Evolutionary conservation across 2,797 vertebrate species (phyloP).

Genomic region (Esox lucius): DNA sequence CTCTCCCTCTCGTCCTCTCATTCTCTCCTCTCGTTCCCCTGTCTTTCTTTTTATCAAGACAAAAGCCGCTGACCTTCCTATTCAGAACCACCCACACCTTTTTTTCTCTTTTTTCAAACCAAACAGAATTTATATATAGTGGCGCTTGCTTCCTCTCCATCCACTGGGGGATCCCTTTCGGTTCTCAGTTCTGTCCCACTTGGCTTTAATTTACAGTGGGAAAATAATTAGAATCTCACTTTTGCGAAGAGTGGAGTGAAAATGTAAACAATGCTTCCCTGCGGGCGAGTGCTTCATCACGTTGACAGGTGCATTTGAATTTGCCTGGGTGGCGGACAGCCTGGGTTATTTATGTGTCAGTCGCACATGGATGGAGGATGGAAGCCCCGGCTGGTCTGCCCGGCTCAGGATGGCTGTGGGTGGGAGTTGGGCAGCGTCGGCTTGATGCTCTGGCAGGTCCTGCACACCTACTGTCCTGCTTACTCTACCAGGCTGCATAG

Average conservation of each 20-base stretch:
- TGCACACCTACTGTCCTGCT: constrained; percentile 9
- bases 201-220: constrained; percentile 99
- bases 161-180: constrained; percentile 63
- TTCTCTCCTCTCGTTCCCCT: constrained; percentile 12
- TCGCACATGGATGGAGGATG: constrained; percentile 76
- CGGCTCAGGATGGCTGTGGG: constrained; percentile 44
- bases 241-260: constrained; percentile 98
- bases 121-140: constrained; percentile 36
- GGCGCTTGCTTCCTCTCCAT: constrained; percentile 36
- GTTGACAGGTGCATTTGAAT: constrained; percentile 99
- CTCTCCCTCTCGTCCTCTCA: not conserved
- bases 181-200: constrained; percentile 86
- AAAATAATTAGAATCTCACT: constrained; percentile 99
- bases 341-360: constrained; percentile 99
- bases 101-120: constrained; percentile 25
- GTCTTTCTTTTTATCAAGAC: constrained; percentile 35
- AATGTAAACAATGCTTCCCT: constrained; percentile 99
- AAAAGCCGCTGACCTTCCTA: constrained; percentile 58
- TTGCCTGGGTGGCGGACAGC: constrained; percentile 97
- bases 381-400: constrained; percentile 71
- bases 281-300: constrained; percentile 99
- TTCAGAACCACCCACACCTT: constrained; percentile 31
- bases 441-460: not conserved
- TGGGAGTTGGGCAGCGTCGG: constrained; percentile 34
- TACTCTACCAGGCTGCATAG: not conserved